Conservation (phyloP, 1,140 invertebrate species). For the Halesus radiatus region DNA sequence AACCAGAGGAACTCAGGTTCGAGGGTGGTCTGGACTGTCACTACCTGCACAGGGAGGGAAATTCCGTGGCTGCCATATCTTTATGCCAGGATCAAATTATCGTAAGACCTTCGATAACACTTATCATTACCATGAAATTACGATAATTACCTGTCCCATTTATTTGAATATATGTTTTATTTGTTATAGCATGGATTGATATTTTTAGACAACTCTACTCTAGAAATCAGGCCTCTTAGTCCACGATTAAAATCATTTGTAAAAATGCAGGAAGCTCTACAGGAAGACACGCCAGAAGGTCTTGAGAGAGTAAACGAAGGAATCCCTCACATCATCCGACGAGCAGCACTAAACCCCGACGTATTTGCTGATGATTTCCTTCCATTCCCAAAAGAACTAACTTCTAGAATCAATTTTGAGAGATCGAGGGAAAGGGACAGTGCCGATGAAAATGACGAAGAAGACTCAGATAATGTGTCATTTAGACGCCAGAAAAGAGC, state of each 20-base stretch:
- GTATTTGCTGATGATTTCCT: constrained; percentile 58
- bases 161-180: neutral
- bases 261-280: constrained; percentile 59
- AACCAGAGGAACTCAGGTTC: constrained; percentile 60
- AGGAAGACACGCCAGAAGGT: constrained; percentile 48
- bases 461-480: constrained; percentile 32
- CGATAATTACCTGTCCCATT: too few relatives aligned
- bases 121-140: too few relatives aligned
- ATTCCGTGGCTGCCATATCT: constrained; percentile 66
- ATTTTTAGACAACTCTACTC: constrained; percentile 74
- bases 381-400: constrained; percentile 57
- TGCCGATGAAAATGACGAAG: constrained; percentile 40
- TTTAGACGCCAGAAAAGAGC: constrained; percentile 57
- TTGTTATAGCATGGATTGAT: constrained; percentile 72
- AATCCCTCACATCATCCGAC: constrained; percentile 72
- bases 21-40: constrained; percentile 64
- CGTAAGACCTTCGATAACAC: constrained; percentile 57
- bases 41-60: constrained; percentile 63
- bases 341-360: constrained; percentile 63
- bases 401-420: neutral
- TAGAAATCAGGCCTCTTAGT: constrained; percentile 76
- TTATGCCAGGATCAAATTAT: constrained; percentile 67
- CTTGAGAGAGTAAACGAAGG: constrained; percentile 54
- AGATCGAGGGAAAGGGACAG: neutral
- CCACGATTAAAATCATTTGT: constrained; percentile 59